Evolutionary conservation across 1,140 invertebrate species (phyloP).

Genomic region (Sarcophaga peregrina): DNA sequence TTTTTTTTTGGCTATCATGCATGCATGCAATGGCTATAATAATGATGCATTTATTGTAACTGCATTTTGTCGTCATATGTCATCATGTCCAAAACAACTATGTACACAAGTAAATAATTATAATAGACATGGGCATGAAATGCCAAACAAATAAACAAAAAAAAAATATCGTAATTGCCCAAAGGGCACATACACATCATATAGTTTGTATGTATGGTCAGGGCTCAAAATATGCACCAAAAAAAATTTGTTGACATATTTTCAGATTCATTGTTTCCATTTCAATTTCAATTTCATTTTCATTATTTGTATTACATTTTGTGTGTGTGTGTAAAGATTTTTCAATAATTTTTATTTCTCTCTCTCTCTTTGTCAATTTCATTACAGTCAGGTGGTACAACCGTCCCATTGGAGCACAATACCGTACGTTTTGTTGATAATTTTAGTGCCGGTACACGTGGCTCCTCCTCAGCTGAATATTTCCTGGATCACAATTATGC

Average conservation of each 20-base stretch:
- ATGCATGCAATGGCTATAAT: not conserved
- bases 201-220: too few relatives aligned
- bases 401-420: constrained; percentile 94
- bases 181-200: too few relatives aligned
- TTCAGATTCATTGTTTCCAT: too few relatives aligned
- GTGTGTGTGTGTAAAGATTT: not conserved
- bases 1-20: too few relatives aligned
- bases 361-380: constrained; percentile 11
- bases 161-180: too few relatives aligned
- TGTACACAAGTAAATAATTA: too few relatives aligned
- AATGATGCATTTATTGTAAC: not conserved
- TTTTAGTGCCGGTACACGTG: constrained; percentile 95
- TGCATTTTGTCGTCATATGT: not conserved
- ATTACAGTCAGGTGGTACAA: constrained; percentile 92
- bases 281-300: too few relatives aligned
- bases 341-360: not conserved
- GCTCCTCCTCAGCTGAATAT: constrained; percentile 94
- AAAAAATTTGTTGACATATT: too few relatives aligned
- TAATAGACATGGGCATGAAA: too few relatives aligned
- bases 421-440: constrained; percentile 98
- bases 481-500: constrained; percentile 86
- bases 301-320: not conserved
- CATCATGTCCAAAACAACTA: not conserved
- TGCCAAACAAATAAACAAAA: too few relatives aligned
- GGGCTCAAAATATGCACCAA: too few relatives aligned